Percentiles rank a stretch among this genome's conserved stretches.
phyloP scores from a whole-genome alignment of 37 sponge, comb jelly and placozoan species.

The Amphimedon queenslandica region DNA sequence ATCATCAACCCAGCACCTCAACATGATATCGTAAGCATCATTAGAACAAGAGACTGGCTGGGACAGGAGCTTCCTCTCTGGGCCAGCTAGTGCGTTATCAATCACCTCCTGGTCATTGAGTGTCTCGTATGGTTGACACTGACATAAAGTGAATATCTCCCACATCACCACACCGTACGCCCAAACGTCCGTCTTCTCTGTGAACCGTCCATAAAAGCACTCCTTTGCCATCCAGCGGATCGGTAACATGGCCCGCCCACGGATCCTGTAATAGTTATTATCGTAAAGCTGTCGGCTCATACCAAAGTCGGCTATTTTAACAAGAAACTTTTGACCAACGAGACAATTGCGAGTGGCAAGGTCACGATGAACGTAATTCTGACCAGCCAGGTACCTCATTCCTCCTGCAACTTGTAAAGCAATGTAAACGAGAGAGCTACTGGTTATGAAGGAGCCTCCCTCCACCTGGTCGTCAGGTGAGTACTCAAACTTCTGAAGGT shows the following conservation, averaged over 20 bases:
- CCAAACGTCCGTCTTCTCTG: slow-evolving; percentile 82
- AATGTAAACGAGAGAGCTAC: slow-evolving; percentile 51
- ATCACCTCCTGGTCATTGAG: slow-evolving; percentile 77
- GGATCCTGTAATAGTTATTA: slow-evolving; percentile 51
- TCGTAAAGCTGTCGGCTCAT: slow-evolving; percentile 82
- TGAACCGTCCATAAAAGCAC: slow-evolving; percentile 82
- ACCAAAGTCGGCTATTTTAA: slow-evolving; percentile 88
- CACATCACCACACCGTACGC: slow-evolving; percentile 80
- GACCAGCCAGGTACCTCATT: slow-evolving; percentile 75
- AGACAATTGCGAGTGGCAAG: slow-evolving; percentile 86
- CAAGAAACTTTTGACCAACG: slow-evolving; percentile 63
- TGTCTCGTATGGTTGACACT: slow-evolving; percentile 64
- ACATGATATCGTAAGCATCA: slow-evolving; percentile 54
- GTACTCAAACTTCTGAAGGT: slow-evolving; percentile 45
- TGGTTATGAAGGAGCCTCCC: slow-evolving; percentile 3
- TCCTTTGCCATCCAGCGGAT: slow-evolving; percentile 88
- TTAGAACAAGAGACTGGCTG: slow-evolving; percentile 49
- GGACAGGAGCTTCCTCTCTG: slow-evolving; percentile 9
- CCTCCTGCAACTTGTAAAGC: slow-evolving; percentile 73
- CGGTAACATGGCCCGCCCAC: slow-evolving; percentile 62
- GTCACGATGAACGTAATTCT: slow-evolving; percentile 78
- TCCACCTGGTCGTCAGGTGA: neutral
- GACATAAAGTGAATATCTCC: slow-evolving; percentile 74
- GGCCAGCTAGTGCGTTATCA: slow-evolving; percentile 49
- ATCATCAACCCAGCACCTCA: slow-evolving; percentile 58